Evolutionary conservation across 1,140 invertebrate genomes (phyloP).

Genomic region (Saxidomus purpurata): DNA sequence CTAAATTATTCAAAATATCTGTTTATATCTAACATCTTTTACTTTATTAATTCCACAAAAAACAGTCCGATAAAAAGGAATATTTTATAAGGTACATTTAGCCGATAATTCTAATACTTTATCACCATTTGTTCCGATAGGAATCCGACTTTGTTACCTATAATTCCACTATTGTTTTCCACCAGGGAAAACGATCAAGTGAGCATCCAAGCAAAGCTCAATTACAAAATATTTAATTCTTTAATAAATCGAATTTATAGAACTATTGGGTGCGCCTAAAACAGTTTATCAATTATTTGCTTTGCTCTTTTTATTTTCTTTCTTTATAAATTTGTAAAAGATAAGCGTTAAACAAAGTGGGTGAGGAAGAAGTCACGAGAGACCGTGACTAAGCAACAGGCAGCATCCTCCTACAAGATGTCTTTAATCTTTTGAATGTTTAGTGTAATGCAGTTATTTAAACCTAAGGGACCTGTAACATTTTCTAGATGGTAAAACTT

Average conservation of each 20-base stretch:
- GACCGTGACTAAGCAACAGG: too few relatives aligned
- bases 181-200: background rate
- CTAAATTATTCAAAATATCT: conserved; percentile 56
- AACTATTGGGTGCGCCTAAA: background rate
- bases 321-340: too few relatives aligned
- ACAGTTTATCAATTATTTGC: too few relatives aligned
- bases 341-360: too few relatives aligned
- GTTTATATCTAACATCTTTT: conserved; percentile 46
- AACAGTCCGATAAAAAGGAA: conserved; percentile 44
- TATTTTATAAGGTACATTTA: conserved; percentile 31
- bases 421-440: too few relatives aligned
- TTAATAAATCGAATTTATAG: background rate
- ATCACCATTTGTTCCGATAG: background rate
- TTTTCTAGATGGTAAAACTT: too few relatives aligned
- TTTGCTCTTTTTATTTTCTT: too few relatives aligned
- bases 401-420: too few relatives aligned
- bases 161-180: background rate
- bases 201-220: background rate
- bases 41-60: conserved; percentile 31
- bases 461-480: too few relatives aligned
- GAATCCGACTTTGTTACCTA: background rate
- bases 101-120: background rate
- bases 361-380: too few relatives aligned
- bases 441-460: too few relatives aligned
- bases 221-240: background rate